Base-by-base conservation (phyloP, 2,113 vertebrate genomes). In the Phaetusa simplex region DNA sequence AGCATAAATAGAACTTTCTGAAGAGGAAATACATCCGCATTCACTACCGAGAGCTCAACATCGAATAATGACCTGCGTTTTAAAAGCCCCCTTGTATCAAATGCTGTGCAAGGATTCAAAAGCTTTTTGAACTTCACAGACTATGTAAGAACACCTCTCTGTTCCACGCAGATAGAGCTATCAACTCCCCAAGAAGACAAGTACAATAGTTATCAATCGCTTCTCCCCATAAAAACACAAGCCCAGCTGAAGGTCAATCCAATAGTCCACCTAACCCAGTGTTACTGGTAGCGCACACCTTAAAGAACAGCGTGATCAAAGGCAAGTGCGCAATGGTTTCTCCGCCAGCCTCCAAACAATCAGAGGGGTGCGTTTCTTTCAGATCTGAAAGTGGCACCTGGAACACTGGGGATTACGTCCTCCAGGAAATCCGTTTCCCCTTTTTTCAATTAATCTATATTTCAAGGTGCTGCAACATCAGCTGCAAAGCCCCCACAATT, bases 1-100 rank as follows among this genome's bases (percentile, higher is more conserved):
- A 61, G 21, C 42, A 91, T 67, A 96, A 95, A 93, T 32, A 94
- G 91, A 93, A 89, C 61, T 91, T 95, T 93, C 77, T 89, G 84
- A 95, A 85, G 87, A 82, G 86, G 81, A 96, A 93, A 82, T 47
- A 50, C 42, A 38, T 74, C 80, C 77, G 40, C 18, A 50, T 50
- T 86, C 76, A 52, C 53, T 15, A 70, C 17, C 24, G 59, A 56
- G 77, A 74, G 52, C 65, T 85, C 91, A 55, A 18, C 38, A 47
- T 4, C 67, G 59, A 64, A 78, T 42, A 84, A 36, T 10, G 61
- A 65, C 84, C 90, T 36, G 81, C 85, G 52, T 93, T 90, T 87
- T 43, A 64, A 91, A 92, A 94, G 55, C 49, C 14, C 53, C 64
- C 81, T 69, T 43, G 43, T 42, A 79, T 34, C 61, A 36, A 83